A percentile compares a stretch with the other conserved stretches of the same genome.
Evolutionary conservation across 2,113 vertebrate genomes (phyloP).

Genomic region (Oenanthe melanoleuca): DNA sequence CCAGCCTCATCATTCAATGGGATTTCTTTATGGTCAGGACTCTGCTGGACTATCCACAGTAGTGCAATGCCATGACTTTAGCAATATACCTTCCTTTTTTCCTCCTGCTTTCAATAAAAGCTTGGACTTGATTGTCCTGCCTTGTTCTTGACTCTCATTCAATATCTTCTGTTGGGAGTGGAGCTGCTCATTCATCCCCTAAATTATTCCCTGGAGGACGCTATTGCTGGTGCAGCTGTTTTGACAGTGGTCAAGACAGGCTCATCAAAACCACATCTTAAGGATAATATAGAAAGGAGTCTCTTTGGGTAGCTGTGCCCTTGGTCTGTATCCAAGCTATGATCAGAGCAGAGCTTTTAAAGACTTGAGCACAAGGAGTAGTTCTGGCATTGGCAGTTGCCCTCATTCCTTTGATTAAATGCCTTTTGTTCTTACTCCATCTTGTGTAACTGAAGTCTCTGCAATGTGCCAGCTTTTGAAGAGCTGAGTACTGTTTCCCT

Average conservation of each 20-base stretch:
- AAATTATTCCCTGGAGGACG: background rate
- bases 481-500: background rate
- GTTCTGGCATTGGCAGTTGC: background rate
- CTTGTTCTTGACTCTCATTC: background rate
- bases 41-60: background rate
- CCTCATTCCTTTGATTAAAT: constrained; percentile 25
- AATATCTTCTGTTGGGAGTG: background rate
- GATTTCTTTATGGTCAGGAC: background rate
- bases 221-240: background rate
- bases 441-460: background rate
- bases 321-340: constrained; percentile 14
- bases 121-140: background rate
- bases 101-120: background rate
- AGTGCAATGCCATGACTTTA: background rate
- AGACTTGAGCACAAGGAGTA: background rate
- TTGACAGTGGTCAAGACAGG: background rate
- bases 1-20: background rate
- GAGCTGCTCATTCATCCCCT: background rate
- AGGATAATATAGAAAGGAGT: background rate
- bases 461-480: background rate
- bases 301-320: background rate
- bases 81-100: background rate
- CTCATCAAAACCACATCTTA: background rate
- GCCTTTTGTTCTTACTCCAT: constrained; percentile 15
- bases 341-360: constrained; percentile 9